Evolutionary conservation across 2,113 vertebrate genomes (phyloP).

Genomic region (Rattus rattus): DNA sequence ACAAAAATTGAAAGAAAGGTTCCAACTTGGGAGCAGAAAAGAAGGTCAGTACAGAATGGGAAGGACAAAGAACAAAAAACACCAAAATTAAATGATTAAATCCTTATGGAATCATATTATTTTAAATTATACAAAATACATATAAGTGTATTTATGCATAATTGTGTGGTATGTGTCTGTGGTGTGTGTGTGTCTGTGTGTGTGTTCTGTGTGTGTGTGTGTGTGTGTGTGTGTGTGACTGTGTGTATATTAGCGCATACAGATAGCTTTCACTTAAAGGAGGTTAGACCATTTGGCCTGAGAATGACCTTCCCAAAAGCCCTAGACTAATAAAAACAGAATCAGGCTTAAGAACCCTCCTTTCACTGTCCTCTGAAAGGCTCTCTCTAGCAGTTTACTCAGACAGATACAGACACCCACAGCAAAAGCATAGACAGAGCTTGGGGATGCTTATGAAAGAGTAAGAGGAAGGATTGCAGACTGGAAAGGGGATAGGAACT

Average conservation of each 20-base stretch:
- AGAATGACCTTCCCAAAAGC: background rate
- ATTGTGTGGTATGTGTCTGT: too few species aligned
- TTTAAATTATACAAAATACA: background rate
- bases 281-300: background rate
- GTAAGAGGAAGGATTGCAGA: too few species aligned
- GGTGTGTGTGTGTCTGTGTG: too few species aligned
- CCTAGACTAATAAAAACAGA: background rate
- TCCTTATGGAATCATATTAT: background rate
- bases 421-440: too few species aligned
- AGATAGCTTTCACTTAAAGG: background rate
- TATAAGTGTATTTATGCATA: background rate
- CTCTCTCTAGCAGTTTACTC: too few species aligned
- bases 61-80: background rate
- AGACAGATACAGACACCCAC: too few species aligned
- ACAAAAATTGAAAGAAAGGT: background rate
- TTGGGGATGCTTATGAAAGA: too few species aligned
- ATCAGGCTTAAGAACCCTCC: background rate
- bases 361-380: too few species aligned
- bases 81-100: background rate
- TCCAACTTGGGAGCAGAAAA: background rate
- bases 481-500: too few species aligned
- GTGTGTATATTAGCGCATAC: too few species aligned
- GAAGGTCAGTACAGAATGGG: background rate
- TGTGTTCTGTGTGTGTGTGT: background rate
- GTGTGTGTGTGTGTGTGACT: background rate